Conservation (phyloP, 1,140 invertebrate species). For the Drosophila burlai region DNA sequence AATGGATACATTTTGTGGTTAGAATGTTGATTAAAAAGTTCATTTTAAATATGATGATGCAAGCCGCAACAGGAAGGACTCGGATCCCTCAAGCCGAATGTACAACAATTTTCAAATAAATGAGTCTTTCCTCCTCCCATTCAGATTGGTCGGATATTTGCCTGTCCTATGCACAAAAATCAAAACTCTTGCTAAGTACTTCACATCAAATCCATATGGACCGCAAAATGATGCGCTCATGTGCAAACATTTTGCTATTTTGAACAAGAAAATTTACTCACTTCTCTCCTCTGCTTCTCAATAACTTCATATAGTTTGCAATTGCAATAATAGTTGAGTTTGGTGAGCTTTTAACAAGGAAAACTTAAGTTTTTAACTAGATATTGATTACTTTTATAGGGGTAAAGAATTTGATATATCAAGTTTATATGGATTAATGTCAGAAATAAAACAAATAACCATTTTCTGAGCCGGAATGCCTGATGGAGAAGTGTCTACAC, state of each 20-base stretch:
- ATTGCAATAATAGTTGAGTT: neutral
- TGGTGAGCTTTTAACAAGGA: neutral
- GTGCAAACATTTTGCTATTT: slow-evolving; percentile 16
- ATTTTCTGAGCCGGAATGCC: too few relatives aligned
- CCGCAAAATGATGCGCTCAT: slow-evolving; percentile 24
- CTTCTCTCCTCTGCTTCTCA: neutral
- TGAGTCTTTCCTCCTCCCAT: neutral
- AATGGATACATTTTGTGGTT: slow-evolving; percentile 37
- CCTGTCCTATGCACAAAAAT: neutral
- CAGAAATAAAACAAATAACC: too few relatives aligned
- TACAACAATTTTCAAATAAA: slow-evolving; percentile 14
- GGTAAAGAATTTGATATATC: neutral
- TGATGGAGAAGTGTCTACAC: too few relatives aligned
- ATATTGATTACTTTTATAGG: neutral
- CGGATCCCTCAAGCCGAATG: neutral
- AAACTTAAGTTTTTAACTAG: neutral
- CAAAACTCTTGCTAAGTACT: slow-evolving; percentile 1
- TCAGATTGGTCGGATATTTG: neutral
- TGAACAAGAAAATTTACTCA: neutral
- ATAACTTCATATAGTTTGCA: neutral
- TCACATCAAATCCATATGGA: slow-evolving; percentile 21
- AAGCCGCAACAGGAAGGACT: slow-evolving; percentile 27
- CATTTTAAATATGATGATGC: slow-evolving; percentile 33
- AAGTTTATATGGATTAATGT: too few relatives aligned
- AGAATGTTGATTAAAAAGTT: slow-evolving; percentile 55